Base-by-base conservation (phyloP, 2,888 invertebrate species). In the Lasioglossum vierecki region DNA sequence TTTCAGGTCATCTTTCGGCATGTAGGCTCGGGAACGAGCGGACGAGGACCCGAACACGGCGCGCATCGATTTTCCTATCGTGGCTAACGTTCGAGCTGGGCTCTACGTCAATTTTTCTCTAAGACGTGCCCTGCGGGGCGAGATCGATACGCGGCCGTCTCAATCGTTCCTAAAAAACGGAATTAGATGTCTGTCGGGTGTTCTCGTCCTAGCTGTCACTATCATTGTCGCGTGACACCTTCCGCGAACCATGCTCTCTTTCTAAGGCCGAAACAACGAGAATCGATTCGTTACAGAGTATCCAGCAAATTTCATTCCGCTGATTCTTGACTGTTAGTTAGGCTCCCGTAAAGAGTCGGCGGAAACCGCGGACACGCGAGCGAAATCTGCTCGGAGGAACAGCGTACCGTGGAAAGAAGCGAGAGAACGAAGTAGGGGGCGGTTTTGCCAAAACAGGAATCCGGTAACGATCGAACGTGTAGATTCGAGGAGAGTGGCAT, bases 61-160 rank as follows among this genome's bases (percentile, higher is more conserved):
- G 83, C 87, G 86, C 90, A 92, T 92, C 91, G 92, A 92, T 92
- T 92, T 91, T 91, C 86, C 70, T 78, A 79, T 89, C 87, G 79
- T 82, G 49, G 79, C 41, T 39, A 80, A 84, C 72, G 79, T 84
- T 82, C 74, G 76, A 82, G 82, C 83, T 71, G 57, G 73, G 73
- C 80, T 85, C 80, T 79, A 77, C 86, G 83, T 86, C 84, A 83
- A 88, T 88, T 88, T 88, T 88, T 46, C 74, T 79, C 73, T 76
- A 76, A 85, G 79, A 73, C 80, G 79, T 83, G 81, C 57, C 68
- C 72, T 35, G 39, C 63, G 30, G 30, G 63, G 63, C 30, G 71
- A 83, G 86, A 88, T 85, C 88, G 88, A 88, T 88, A 88, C 68
- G n/a, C 49, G 46, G 35, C 22, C 46, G 39, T 72, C 60, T 73